Base-by-base conservation (phyloP, 1,140 invertebrate genomes). In the Procambarus clarkii region DNA sequence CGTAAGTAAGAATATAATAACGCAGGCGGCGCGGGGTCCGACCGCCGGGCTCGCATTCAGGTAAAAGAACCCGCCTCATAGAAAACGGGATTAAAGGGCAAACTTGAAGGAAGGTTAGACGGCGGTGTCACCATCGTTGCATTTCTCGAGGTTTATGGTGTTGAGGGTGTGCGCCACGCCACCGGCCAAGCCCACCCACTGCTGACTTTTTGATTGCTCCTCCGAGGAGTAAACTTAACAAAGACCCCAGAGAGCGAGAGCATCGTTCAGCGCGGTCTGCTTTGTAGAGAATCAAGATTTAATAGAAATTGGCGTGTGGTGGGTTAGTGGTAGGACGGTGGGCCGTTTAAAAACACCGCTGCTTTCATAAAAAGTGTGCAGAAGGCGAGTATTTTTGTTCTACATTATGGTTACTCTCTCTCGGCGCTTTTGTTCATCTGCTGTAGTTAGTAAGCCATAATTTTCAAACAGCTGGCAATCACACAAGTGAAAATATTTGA, bases 401-500 rank as follows among this genome's bases (percentile, higher is more conserved):
- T 34, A 74, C n/a, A 74, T 74, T 74, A 74, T 74, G 24, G 69
- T 74, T 74, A 74, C 69, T 74, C 69, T 11, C 64, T 3, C 69
- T 21, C 69, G 11, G n/a, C n/a, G 21, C n/a, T 34, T 74, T n/a
- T 34, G 69, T 74, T 34, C 69, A 74, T 74, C 69, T 74, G 69
- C 69, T 74, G 69, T 74, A 74, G 34, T 74, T 74, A 74, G 69
- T 74, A n/a, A 74, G 69, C 69, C 69, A 34, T 74, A 74, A 74
- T 74, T 24, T 74, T 74, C 7, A 34, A 74, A 74, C 69, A 74
- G 69, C 24, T 11, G 69, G 69, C 11, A 74, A 74, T 74, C 24
- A 74, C 34, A 74, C 5, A 18, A 21, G 69, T 74, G n/a, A 74
- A 34, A 21, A 74, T 74, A 34, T n/a, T 74, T 74, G 69, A 34